Evolutionary conservation across 2,888 invertebrate genomes (phyloP).

Genomic region (Platycheirus albimanus): DNA sequence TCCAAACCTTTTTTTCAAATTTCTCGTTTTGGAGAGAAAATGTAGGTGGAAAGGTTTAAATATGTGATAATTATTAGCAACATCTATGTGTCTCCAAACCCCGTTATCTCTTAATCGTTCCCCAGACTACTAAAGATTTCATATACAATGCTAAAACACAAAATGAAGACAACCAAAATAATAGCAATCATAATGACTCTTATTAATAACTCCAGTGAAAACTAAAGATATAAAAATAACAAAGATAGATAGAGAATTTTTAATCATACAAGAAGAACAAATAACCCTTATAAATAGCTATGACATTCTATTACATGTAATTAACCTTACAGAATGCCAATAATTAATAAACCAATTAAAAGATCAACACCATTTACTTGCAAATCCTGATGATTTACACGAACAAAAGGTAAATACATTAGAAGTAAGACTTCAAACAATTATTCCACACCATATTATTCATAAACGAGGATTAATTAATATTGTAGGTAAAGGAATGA

Average conservation of each 20-base stretch:
- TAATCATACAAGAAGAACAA: conserved; percentile 14
- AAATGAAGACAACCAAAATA: conserved; percentile 7
- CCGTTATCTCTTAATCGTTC: no score
- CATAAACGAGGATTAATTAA: conserved; percentile 7
- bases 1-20: no score
- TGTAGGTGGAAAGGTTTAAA: no score
- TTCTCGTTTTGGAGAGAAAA: no score
- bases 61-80: no score
- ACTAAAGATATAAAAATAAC: conserved; percentile 10
- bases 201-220: not conserved
- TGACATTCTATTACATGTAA: conserved; percentile 14
- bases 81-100: no score
- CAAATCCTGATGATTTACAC: not conserved
- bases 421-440: conserved; percentile 20
- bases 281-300: conserved; percentile 7
- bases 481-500: conserved; percentile 7
- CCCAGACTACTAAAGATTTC: no score
- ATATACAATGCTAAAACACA: no score
- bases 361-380: not conserved
- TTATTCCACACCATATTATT: conserved; percentile 10
- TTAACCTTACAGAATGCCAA: conserved; percentile 29
- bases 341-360: conserved; percentile 8
- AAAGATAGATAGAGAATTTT: conserved; percentile 14
- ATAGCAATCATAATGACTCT: not conserved
- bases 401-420: conserved; percentile 4